Evolutionary conservation across 1,140 invertebrate genomes (phyloP).

Genomic region (Adoxophyes honmai): DNA sequence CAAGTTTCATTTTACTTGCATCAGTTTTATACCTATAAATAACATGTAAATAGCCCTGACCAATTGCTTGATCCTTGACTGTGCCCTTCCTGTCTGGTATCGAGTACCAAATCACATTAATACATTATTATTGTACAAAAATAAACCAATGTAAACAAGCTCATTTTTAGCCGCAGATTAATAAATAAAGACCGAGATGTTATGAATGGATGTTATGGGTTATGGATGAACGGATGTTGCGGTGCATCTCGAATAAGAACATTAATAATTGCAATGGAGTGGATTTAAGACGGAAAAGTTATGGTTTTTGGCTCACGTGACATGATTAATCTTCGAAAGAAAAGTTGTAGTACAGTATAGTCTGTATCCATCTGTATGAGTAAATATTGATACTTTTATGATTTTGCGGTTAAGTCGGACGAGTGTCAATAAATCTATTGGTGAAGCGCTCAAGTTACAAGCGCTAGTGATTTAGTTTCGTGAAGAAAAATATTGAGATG

Average conservation of each 20-base stretch:
- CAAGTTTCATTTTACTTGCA: no score
- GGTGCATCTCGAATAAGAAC: no score
- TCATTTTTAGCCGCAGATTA: conserved; percentile 1
- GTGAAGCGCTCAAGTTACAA: not conserved
- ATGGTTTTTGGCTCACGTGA: no score
- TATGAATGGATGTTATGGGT: no score
- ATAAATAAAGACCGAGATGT: conserved; percentile 3
- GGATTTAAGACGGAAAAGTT: no score
- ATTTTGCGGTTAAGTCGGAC: not conserved
- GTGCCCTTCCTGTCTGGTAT: not conserved
- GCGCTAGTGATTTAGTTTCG: not conserved
- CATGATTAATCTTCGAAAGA: no score
- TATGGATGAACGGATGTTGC: not conserved
- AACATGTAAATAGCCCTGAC: not conserved
- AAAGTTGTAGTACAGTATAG: no score
- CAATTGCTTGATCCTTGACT: conserved; percentile 1
- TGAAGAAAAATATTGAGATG: no score
- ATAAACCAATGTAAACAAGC: conserved; percentile 12
- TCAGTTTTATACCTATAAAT: no score
- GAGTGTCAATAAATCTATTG: not conserved
- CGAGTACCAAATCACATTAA: not conserved
- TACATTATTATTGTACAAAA: conserved; percentile 4
- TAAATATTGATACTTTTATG: not conserved
- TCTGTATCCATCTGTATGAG: no score
- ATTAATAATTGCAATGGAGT: no score